A percentile compares a stretch with the other conserved stretches of the same genome.
phyloP scores from a whole-genome alignment of 2,797 vertebrate species.

The Crocidura indochinensis region DNA sequence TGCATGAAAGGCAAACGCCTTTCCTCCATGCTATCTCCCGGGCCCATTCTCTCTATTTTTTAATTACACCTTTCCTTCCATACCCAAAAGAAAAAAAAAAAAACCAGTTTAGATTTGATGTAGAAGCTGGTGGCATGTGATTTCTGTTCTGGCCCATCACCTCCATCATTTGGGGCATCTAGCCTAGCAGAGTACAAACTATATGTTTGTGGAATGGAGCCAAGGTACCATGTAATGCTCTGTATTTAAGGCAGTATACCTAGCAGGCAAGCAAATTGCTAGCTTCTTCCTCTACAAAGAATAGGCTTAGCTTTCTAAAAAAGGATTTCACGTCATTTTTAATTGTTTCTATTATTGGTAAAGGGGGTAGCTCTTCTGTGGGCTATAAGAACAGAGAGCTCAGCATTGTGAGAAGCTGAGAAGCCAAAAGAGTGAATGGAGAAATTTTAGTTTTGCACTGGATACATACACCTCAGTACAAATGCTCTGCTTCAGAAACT shows the following conservation, averaged over 20 bases:
- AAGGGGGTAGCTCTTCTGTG: neutral
- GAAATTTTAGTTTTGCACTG: neutral
- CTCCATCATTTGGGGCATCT: neutral
- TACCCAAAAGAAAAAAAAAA: too few species aligned
- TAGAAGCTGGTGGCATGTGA: neutral
- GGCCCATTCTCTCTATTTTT: too few species aligned
- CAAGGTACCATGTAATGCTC: fast-evolving
- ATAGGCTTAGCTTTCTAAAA: neutral
- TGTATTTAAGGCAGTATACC: neutral
- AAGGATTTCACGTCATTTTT: neutral
- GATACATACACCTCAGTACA: fast-evolving
- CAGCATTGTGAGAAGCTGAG: neutral
- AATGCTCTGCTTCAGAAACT: neutral
- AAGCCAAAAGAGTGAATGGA: too few species aligned
- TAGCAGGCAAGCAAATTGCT: neutral
- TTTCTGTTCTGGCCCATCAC: neutral
- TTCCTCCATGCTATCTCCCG: too few species aligned
- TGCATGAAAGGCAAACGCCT: too few species aligned
- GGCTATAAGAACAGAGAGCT: neutral
- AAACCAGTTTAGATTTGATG: neutral
- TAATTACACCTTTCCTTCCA: too few species aligned
- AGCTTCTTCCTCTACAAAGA: neutral
- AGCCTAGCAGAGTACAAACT: neutral
- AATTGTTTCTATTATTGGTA: neutral
- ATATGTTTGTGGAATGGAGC: neutral